A percentile compares a stretch with the other conserved stretches of the same genome.
These are phyloP conservation scores for Chaunax sp. DNA, from an alignment of 2,797 vertebrate species.

Conservation along the genomic window DNA sequence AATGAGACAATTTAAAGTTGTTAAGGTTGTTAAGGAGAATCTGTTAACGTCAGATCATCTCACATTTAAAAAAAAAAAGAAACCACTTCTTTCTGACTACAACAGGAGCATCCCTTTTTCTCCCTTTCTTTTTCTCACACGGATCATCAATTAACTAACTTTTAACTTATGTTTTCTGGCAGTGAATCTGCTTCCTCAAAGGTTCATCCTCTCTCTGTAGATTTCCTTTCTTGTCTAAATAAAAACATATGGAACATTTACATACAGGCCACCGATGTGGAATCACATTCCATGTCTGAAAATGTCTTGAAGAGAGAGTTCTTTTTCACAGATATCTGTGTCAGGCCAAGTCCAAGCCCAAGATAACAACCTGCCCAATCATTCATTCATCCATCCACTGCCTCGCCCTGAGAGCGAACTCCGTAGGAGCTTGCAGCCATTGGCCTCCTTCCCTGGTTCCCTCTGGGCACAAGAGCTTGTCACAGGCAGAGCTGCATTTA, in stretches of 20 bases:
- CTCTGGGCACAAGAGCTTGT: constrained; percentile 70
- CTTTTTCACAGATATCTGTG: constrained; percentile 45
- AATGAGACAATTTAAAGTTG: background rate
- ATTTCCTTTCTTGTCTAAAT: constrained; percentile 8
- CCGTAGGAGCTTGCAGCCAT: constrained; percentile 50
- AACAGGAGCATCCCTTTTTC: too few species aligned
- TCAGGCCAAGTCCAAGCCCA: constrained; percentile 48
- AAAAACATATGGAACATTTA: constrained; percentile 19
- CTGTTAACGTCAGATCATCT: background rate
- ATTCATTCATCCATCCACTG: constrained; percentile 50
- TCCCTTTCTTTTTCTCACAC: background rate
- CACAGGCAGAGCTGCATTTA: constrained; percentile 75
- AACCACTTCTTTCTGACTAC: too few species aligned
- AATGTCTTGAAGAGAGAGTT: constrained; percentile 13
- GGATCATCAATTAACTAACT: background rate
- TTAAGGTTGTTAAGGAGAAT: background rate
- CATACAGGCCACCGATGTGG: constrained; percentile 6
- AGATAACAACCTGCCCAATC: constrained; percentile 68
- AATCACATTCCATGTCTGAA: constrained; percentile 7
- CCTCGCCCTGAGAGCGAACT: constrained; percentile 46
- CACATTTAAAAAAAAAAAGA: background rate
- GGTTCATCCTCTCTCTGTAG: background rate
- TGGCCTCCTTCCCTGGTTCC: constrained; percentile 65
- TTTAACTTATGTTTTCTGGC: too few species aligned
- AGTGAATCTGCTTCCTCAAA: background rate